These are phyloP conservation scores for Ivindomyrus marchei DNA, from an alignment of 2,113 vertebrate genomes.

Conservation along the genomic window DNA sequence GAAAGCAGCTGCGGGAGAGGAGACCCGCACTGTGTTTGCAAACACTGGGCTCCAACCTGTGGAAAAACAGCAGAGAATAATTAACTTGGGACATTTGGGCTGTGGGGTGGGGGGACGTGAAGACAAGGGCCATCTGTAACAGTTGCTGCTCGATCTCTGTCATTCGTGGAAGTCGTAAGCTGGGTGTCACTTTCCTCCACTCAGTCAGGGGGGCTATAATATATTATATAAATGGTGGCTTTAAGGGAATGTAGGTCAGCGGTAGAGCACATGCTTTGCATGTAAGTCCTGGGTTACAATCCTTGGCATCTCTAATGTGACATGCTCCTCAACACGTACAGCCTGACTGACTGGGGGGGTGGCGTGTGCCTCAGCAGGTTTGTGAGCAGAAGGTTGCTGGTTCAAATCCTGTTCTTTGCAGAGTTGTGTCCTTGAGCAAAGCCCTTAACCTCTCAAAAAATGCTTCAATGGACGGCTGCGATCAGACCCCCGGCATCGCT, in stretches of 20 bases:
- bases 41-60: constrained; percentile 11
- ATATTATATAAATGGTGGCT: background rate
- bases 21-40: constrained; percentile 20
- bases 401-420: background rate
- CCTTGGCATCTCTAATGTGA: background rate
- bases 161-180: background rate
- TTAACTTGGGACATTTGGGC: constrained; percentile 25
- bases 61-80: constrained; percentile 31
- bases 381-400: background rate
- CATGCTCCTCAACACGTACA: background rate
- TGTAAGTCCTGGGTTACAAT: background rate
- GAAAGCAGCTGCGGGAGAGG: background rate
- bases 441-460: background rate
- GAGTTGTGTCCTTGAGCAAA: background rate
- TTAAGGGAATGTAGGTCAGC: background rate
- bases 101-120: background rate
- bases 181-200: background rate
- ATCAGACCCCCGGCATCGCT: background rate
- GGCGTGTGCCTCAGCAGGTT: background rate
- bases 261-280: background rate
- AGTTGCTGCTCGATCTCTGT: background rate
- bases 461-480: background rate
- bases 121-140: background rate
- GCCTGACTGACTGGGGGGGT: background rate
- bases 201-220: background rate